Conservation (phyloP, 1,140 invertebrate species). For the Drosophila sproati region DNA sequence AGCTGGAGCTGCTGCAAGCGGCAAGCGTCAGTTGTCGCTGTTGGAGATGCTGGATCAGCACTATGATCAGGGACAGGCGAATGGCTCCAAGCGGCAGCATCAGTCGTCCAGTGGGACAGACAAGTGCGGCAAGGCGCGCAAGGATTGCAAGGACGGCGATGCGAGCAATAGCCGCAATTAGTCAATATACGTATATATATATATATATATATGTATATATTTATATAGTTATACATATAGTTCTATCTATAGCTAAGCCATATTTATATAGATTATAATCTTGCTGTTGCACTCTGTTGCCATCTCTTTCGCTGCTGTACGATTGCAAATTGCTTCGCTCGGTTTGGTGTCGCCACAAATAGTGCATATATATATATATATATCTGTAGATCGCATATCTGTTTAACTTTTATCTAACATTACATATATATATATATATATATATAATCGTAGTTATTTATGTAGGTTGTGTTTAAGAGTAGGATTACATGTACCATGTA, state of each 20-base stretch:
- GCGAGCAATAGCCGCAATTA: conserved; percentile 31
- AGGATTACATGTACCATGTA: not conserved
- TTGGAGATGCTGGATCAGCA: conserved; percentile 67
- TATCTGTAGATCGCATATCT: not conserved
- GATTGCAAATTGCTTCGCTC: not conserved
- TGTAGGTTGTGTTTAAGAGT: conserved; percentile 6
- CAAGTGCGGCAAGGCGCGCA: conserved; percentile 52
- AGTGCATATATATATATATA: not conserved
- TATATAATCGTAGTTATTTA: not conserved
- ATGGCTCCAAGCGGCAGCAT: conserved; percentile 58
- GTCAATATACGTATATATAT: not conserved
- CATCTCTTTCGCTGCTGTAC: conserved; percentile 34
- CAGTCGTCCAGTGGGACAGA: conserved; percentile 19
- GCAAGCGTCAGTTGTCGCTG: conserved; percentile 45
- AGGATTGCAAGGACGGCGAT: conserved; percentile 47
- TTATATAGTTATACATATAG: conserved; percentile 1
- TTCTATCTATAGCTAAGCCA: not conserved
- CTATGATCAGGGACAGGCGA: conserved; percentile 60
- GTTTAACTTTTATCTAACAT: too few species aligned
- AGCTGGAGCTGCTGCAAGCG: not conserved
- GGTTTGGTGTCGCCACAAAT: not conserved
- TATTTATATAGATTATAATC: not conserved
- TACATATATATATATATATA: not conserved
- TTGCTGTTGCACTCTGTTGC: conserved; percentile 20
- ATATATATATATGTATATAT: not conserved